A percentile compares a stretch with the other conserved stretches of the same genome.
Conservation (phyloP, 2,888 invertebrate genomes). For the Salticus scenicus region DNA sequence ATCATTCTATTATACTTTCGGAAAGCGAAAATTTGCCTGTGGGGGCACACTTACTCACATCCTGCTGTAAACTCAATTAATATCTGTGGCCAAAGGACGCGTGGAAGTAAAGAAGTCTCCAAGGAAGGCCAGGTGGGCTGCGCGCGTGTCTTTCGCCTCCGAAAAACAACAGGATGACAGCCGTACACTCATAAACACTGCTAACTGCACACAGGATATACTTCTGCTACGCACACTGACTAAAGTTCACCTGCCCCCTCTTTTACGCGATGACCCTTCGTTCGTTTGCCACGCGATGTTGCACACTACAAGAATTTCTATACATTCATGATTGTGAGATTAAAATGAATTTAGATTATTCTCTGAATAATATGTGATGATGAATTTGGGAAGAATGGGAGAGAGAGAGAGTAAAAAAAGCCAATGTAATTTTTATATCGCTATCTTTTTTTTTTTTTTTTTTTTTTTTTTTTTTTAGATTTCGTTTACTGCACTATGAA, state of each 20-base stretch:
- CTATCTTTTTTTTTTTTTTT: not conserved
- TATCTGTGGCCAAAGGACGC: not conserved
- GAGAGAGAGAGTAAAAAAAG: no score
- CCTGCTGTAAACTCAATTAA: slow-evolving; percentile 1
- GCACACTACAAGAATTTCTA: not conserved
- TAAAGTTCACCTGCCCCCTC: slow-evolving; percentile 38
- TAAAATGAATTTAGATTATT: not conserved
- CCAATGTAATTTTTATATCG: not conserved
- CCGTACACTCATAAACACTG: slow-evolving; percentile 42
- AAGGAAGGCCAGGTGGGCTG: slow-evolving; percentile 16
- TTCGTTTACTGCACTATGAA: no score
- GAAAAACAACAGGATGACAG: slow-evolving; percentile 66
- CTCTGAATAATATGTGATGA: not conserved
- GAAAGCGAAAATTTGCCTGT: not conserved
- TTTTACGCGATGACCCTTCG: not conserved
- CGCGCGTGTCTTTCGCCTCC: slow-evolving; percentile 24
- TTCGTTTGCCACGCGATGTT: not conserved
- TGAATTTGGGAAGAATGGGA: not conserved
- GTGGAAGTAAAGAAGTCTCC: not conserved
- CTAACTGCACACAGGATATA: slow-evolving; percentile 31
- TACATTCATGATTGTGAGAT: not conserved
- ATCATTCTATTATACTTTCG: no score
- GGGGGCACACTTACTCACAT: not conserved
- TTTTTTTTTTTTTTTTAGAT: not conserved
- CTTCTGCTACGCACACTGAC: slow-evolving; percentile 3